phyloP scores from a whole-genome alignment of 1,140 invertebrate species.

The Agrilus planipennis region DNA sequence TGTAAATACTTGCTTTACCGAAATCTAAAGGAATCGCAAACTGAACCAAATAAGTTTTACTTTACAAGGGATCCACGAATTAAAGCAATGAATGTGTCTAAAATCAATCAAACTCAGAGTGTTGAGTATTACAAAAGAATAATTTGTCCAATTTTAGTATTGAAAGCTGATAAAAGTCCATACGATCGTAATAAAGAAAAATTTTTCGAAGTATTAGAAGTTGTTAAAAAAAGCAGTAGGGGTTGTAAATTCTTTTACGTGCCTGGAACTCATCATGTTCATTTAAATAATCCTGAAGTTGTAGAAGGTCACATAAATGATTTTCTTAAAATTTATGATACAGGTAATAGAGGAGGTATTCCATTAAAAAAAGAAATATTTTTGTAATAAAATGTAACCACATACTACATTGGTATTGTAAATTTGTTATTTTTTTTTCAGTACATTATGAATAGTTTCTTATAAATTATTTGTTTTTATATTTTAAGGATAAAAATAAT shows the following conservation, averaged over 20 bases:
- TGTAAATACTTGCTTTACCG: conserved; percentile 1
- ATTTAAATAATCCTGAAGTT: conserved; percentile 44
- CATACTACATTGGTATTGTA: too few species aligned
- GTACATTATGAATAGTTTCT: too few species aligned
- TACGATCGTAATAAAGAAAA: conserved; percentile 36
- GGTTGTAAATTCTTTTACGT: conserved; percentile 42
- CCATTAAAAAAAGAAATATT: too few species aligned
- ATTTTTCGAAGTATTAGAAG: conserved; percentile 35
- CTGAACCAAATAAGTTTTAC: conserved; percentile 27
- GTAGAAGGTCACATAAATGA: conserved; percentile 37
- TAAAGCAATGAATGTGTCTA: conserved; percentile 35
- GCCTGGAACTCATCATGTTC: conserved; percentile 49
- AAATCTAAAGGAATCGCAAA: conserved; percentile 16
- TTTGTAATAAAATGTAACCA: too few species aligned
- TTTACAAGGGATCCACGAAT: conserved; percentile 39
- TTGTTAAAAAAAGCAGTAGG: conserved; percentile 31
- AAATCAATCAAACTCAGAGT: conserved; percentile 40
- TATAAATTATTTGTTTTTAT: too few species aligned
- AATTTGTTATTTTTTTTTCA: too few species aligned
- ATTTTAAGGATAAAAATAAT: too few species aligned
- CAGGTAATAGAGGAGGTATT: background rate
- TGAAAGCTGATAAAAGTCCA: background rate
- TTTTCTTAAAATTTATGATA: conserved; percentile 28
- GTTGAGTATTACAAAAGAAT: conserved; percentile 14
- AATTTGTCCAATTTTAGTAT: too few species aligned